These are phyloP conservation scores for Syrphus vitripennis DNA, from an alignment of 2,888 invertebrate species.

Conservation along the genomic window DNA sequence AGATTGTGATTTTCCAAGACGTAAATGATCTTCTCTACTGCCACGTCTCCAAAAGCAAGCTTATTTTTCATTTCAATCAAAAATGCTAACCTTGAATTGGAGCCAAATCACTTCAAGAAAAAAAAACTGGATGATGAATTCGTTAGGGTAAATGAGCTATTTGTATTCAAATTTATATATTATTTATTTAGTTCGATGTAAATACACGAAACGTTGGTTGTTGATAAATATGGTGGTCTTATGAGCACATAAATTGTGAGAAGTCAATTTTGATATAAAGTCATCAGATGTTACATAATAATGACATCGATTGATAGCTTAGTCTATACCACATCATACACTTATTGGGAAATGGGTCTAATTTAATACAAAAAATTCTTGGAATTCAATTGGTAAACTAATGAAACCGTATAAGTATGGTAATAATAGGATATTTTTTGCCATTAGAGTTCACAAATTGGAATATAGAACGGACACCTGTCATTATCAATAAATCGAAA, in stretches of 20 bases:
- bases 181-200: background rate
- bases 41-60: too few relatives aligned
- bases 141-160: slow-evolving; percentile 6
- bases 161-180: slow-evolving; percentile 25
- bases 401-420: too few relatives aligned
- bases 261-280: background rate
- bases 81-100: background rate
- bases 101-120: slow-evolving; percentile 12
- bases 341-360: background rate
- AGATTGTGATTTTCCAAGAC: background rate
- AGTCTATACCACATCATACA: background rate
- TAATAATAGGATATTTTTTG: too few relatives aligned
- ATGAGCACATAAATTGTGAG: background rate
- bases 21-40: background rate
- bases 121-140: background rate
- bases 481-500: too few relatives aligned
- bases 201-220: background rate
- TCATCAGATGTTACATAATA: background rate
- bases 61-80: background rate
- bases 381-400: background rate
- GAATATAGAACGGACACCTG: too few relatives aligned
- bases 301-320: background rate
- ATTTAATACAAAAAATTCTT: too few relatives aligned
- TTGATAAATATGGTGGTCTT: background rate
- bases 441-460: too few relatives aligned